Conservation (phyloP, 2,888 invertebrate genomes). For the Melieria crassipennis region DNA sequence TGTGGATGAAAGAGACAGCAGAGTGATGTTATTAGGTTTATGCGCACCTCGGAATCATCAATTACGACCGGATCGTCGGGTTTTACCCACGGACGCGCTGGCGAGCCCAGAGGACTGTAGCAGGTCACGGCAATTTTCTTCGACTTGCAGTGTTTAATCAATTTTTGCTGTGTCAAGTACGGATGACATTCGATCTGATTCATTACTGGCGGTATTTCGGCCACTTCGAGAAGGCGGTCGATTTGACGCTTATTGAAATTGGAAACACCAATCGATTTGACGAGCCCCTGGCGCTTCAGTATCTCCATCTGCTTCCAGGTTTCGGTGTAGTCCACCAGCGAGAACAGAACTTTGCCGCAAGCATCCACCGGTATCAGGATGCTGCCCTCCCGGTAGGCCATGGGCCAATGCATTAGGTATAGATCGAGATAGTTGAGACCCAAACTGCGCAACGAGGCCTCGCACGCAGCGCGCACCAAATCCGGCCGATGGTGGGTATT, state of each 20-base stretch:
- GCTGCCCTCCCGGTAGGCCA: conserved; percentile 81
- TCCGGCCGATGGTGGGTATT: conserved; percentile 86
- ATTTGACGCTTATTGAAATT: conserved; percentile 84
- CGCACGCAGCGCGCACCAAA: conserved; percentile 75
- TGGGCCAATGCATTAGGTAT: conserved; percentile 92
- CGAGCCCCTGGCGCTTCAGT: conserved; percentile 72
- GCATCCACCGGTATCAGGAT: conserved; percentile 72
- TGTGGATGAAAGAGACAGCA: not conserved
- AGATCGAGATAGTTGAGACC: conserved; percentile 83
- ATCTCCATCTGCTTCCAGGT: conserved; percentile 81
- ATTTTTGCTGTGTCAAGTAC: conserved; percentile 76
- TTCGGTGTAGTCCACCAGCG: conserved; percentile 77
- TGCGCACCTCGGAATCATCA: conserved; percentile 75
- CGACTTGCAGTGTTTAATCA: conserved; percentile 75
- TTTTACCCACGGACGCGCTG: conserved; percentile 80
- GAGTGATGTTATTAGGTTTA: not conserved
- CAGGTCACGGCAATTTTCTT: conserved; percentile 77
- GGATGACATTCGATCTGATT: conserved; percentile 82
- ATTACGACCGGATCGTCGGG: conserved; percentile 76
- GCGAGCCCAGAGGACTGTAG: conserved; percentile 85
- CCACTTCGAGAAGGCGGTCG: conserved; percentile 71
- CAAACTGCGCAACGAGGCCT: conserved; percentile 76
- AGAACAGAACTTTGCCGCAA: conserved; percentile 70
- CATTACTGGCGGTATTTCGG: conserved; percentile 72
- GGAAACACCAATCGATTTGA: conserved; percentile 74